Base-by-base conservation (phyloP, 2,797 vertebrate species). In the Danionella dracula region DNA sequence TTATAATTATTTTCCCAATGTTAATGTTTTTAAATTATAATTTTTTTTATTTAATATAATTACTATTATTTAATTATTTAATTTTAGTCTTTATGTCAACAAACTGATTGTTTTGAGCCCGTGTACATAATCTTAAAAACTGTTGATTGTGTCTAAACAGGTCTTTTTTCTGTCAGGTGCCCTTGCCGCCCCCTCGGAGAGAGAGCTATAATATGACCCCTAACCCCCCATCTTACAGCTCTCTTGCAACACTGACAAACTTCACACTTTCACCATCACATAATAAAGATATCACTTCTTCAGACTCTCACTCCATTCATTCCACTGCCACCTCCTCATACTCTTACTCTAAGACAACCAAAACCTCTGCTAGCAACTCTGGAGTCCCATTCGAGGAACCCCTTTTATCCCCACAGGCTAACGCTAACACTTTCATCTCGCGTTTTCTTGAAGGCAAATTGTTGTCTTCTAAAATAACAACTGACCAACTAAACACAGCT, bases 381-480 rank as follows among this genome's bases (percentile, higher is more conserved):
- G 32, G 71, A 61, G 70, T 83, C 81, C 59, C 80, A 68, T 79
- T 75, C 2, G 57, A 73, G 31, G 29, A 69, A 38, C 8, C 40
- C 17, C 54, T 35, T 63, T 51, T 59, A 63, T 69, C 59, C 81
- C 75, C 60, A 53, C 73, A 69, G 21, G 56, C 56, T 62, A 67
- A 68, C 44, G 34, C 72, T 66, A 66, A 72, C 45, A 71, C 21
- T 72, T 82, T 84, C 77, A 90, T 87, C 59, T 81, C 56, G 31
- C 88, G 89, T 12, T 78, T 84, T 70, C 89, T 88, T 56, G 89
- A 90, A 65, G 90, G 91, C 68, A 94, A 88, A 79, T 81, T 95
- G 64, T 93, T 94, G 4, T 90, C 93, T 35, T 75, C 94, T 73
- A 94, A 90, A 84, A 83, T 97, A 81, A 92, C 90, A 70, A 89